Evolutionary conservation across 1,140 invertebrate genomes (phyloP), one percentile per base, ranked within the genome.

Genomic region (Drosophila sproati): DNA sequence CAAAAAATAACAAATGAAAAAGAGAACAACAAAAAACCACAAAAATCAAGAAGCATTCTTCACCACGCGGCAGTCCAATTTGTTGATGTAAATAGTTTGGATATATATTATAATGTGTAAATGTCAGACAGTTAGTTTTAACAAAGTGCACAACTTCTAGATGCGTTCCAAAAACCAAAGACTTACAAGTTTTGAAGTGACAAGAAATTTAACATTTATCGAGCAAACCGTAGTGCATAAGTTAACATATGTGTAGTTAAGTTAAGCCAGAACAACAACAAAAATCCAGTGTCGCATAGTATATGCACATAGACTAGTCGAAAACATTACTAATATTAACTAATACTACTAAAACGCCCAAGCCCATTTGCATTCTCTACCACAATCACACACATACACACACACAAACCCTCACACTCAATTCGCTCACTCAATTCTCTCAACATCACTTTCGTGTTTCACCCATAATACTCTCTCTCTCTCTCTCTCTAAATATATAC

Each of bases 161-260:
- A 82, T 78, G 82, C 78, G 82, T 87, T 86, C 80, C 64, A 87
- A 86, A 85, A 29, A 28, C 6, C 28, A 29, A 83, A 86, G 82
- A 86, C 82, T 87, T 86, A 87, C 72, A 82, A 78, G 78, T 80
- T 86, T 85, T 75, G 75, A 77, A 72, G 73, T 73, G 45, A 72
- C 62, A 81, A 60, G 75, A 75, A 37, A 62, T 69, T 62, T 47
- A 73, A 70, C 47, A 77, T 80, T 73, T 71, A 83, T 66, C 59
- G 51, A 71, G 68, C 64, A 74, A 64, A 77, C 73, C 48, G 63
- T 72, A 76, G 62, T 35, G 57, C 74, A 43, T 73, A 82, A 64
- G 51, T 64, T 60, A 69, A 47, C 67, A 62, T 56, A 76, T 67
- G 50, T 68, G 29, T 87, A 87, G 80, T 54, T 87, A 87, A 80